phyloP scores from a whole-genome alignment of 2,888 invertebrate species.

The Oscheius sp. region DNA sequence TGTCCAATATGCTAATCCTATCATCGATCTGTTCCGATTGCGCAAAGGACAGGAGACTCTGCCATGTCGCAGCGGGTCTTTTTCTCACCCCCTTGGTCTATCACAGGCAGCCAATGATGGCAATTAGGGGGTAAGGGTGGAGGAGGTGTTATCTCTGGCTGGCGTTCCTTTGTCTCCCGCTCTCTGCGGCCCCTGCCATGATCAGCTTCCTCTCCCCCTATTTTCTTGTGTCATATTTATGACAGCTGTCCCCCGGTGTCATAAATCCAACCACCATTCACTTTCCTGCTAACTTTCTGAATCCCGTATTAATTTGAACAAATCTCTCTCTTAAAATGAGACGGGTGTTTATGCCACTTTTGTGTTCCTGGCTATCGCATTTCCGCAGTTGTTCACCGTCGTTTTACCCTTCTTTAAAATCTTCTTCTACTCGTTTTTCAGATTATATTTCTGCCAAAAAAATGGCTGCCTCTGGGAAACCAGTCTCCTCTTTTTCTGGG shows the following conservation, averaged over 20 bases:
- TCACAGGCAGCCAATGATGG: background rate
- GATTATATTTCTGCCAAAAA: too few species aligned
- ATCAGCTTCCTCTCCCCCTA: background rate
- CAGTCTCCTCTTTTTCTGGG: background rate
- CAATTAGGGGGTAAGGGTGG: background rate
- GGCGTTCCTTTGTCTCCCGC: background rate
- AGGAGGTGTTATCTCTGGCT: too few species aligned
- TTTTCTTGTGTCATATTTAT: background rate
- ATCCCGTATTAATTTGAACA: too few species aligned
- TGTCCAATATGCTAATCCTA: slow-evolving; percentile 35
- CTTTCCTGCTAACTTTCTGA: background rate
- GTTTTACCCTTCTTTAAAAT: background rate
- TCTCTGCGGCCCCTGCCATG: background rate
- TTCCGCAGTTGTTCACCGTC: background rate
- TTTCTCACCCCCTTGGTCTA: background rate
- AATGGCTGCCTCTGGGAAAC: background rate
- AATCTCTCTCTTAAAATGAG: too few species aligned
- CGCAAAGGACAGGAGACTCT: slow-evolving; percentile 4
- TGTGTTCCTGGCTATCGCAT: background rate
- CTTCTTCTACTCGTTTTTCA: too few species aligned
- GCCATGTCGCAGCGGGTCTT: slow-evolving; percentile 6
- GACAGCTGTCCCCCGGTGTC: slow-evolving; percentile 3
- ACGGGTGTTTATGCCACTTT: too few species aligned
- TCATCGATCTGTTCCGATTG: slow-evolving; percentile 26
- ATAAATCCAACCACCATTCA: background rate